Conservation (phyloP, 2,888 invertebrate species). For the Melinaea marsaeus region DNA sequence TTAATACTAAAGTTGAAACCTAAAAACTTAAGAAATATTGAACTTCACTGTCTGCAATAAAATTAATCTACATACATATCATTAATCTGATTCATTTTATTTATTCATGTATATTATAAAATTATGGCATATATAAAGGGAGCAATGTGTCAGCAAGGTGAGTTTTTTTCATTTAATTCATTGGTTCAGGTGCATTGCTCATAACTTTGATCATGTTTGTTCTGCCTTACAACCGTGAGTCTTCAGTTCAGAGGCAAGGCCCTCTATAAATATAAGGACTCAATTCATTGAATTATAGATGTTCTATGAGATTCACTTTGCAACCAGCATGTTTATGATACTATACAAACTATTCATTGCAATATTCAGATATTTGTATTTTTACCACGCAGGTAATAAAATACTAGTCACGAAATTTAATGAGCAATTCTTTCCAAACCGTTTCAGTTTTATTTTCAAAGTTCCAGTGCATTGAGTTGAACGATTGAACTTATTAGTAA, state of each 20-base stretch:
- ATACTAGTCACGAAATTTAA: too few relatives aligned
- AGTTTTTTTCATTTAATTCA: constrained; percentile 65
- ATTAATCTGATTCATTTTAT: constrained; percentile 5
- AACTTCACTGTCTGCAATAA: constrained; percentile 38
- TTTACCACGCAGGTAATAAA: too few relatives aligned
- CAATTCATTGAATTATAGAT: too few relatives aligned
- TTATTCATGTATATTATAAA: constrained; percentile 20
- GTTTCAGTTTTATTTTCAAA: too few relatives aligned
- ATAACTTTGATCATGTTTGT: constrained; percentile 70
- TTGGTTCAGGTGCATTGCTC: constrained; percentile 61
- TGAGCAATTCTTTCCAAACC: too few relatives aligned
- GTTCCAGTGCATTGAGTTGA: too few relatives aligned
- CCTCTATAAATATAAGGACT: neutral
- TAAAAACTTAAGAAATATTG: constrained; percentile 65
- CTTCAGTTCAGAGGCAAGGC: constrained; percentile 27
- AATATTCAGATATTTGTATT: too few relatives aligned
- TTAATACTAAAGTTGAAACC: constrained; percentile 37
- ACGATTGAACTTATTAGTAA: too few relatives aligned
- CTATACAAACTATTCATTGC: too few relatives aligned
- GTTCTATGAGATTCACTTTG: too few relatives aligned
- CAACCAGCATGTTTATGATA: too few relatives aligned
- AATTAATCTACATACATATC: neutral
- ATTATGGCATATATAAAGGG: constrained; percentile 32
- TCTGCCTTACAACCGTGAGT: constrained; percentile 67
- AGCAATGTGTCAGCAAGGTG: constrained; percentile 56